Conservation (phyloP, 2,797 vertebrate species). For the Silurus aristotelis region DNA sequence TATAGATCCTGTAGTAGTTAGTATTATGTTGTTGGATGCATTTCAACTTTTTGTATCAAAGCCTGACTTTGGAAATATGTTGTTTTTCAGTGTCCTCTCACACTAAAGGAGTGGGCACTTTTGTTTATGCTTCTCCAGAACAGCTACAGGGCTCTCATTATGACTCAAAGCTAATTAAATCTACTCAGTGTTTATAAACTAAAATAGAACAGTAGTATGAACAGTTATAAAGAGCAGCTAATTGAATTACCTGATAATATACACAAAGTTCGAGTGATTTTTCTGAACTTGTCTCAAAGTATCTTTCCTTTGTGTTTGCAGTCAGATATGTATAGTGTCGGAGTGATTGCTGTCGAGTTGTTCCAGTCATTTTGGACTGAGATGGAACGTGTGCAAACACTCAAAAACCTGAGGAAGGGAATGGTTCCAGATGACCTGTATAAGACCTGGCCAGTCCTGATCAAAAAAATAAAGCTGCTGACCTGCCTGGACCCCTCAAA, state of each 20-base stretch:
- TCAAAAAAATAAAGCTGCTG: slow-evolving; percentile 80
- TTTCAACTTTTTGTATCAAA: not conserved
- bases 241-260: not conserved
- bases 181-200: not conserved
- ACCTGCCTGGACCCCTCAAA: slow-evolving; percentile 74
- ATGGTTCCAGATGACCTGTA: slow-evolving; percentile 77
- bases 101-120: slow-evolving; percentile 92
- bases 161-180: slow-evolving; percentile 86
- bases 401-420: slow-evolving; percentile 78
- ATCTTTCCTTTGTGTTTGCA: slow-evolving; percentile 60
- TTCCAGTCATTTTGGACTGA: slow-evolving; percentile 95
- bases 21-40: not conserved
- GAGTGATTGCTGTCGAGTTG: slow-evolving; percentile 90
- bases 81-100: slow-evolving; percentile 77
- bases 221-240: not conserved
- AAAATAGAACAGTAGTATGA: not conserved
- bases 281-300: not conserved
- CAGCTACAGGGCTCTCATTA: slow-evolving; percentile 88
- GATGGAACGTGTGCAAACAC: slow-evolving; percentile 87
- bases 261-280: not conserved
- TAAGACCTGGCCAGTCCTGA: slow-evolving; percentile 80
- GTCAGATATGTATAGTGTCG: slow-evolving; percentile 98
- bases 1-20: not conserved
- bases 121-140: slow-evolving; percentile 95
- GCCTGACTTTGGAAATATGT: slow-evolving; percentile 30